Conservation (phyloP, 2,797 vertebrate genomes). For the Halcyon badia region DNA sequence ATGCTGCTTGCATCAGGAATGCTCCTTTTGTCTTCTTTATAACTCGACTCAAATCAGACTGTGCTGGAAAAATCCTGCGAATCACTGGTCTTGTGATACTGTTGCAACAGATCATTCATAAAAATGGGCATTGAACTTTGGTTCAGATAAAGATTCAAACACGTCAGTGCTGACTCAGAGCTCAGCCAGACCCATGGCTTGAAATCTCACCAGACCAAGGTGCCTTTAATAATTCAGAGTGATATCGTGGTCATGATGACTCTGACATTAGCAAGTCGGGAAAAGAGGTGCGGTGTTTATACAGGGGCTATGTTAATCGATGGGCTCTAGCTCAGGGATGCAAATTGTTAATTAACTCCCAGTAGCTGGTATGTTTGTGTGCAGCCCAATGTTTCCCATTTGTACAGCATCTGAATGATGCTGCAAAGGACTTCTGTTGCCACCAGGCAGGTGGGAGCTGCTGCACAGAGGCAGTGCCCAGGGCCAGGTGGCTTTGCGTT, state of each 20-base stretch:
- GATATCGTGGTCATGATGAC: fast-evolving
- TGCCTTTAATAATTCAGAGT: background rate
- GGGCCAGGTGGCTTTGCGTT: fast-evolving
- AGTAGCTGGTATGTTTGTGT: background rate
- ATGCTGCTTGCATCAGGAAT: background rate
- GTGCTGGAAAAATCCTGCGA: background rate
- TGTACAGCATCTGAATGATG: background rate
- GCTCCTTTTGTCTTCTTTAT: background rate
- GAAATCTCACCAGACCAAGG: background rate
- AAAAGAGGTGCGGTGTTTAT: background rate
- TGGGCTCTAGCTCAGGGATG: background rate
- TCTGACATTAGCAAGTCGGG: background rate
- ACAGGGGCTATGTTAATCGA: no score
- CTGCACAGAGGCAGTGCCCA: background rate
- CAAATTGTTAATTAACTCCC: background rate
- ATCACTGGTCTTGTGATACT: background rate
- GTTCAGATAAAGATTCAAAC: background rate
- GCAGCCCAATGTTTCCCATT: background rate
- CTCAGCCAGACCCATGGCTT: background rate
- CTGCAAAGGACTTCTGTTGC: background rate
- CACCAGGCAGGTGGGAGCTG: background rate
- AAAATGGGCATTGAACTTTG: background rate
- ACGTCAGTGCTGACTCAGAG: background rate
- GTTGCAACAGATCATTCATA: background rate
- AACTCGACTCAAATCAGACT: background rate